These are phyloP conservation scores for Acleris emargana DNA, from an alignment of 2,888 invertebrate species.

Conservation along the genomic window DNA sequence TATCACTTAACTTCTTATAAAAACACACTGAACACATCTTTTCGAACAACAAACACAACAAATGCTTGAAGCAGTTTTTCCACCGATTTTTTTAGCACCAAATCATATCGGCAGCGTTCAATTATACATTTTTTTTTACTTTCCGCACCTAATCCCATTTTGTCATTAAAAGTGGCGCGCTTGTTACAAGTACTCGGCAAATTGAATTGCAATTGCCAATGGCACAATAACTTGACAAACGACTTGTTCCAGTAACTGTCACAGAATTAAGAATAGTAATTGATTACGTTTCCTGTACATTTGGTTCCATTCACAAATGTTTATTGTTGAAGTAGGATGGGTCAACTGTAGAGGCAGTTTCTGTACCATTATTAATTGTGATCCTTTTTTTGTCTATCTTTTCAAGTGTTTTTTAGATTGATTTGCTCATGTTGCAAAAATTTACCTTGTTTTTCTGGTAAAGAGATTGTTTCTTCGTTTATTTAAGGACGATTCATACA, in stretches of 20 bases:
- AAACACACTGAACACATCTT: too few species aligned
- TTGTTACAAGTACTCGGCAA: slow-evolving; percentile 37
- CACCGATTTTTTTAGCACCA: too few species aligned
- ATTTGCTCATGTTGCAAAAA: too few species aligned
- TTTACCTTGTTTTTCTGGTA: too few species aligned
- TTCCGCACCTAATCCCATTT: slow-evolving; percentile 14
- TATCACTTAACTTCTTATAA: too few species aligned
- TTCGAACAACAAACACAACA: too few species aligned
- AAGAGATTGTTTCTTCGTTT: background rate
- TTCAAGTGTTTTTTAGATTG: too few species aligned
- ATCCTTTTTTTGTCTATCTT: too few species aligned
- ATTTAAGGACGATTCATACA: background rate
- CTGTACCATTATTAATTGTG: too few species aligned
- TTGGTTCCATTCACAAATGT: slow-evolving; percentile 17
- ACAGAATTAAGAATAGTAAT: slow-evolving; percentile 49
- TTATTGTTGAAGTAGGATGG: slow-evolving; percentile 19
- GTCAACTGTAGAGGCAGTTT: slow-evolving; percentile 8
- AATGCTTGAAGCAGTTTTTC: too few species aligned
- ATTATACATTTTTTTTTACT: slow-evolving; percentile 7
- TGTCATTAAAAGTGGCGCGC: slow-evolving; percentile 14
- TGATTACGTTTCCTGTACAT: slow-evolving; percentile 63
- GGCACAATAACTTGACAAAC: slow-evolving; percentile 50
- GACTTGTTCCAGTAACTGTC: slow-evolving; percentile 42
- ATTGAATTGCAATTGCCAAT: slow-evolving; percentile 51
- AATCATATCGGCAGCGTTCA: too few species aligned